A percentile compares a stretch with the other conserved stretches of the same genome.
Conservation (phyloP, 1,140 invertebrate genomes). For the Camponotus vicinus region DNA sequence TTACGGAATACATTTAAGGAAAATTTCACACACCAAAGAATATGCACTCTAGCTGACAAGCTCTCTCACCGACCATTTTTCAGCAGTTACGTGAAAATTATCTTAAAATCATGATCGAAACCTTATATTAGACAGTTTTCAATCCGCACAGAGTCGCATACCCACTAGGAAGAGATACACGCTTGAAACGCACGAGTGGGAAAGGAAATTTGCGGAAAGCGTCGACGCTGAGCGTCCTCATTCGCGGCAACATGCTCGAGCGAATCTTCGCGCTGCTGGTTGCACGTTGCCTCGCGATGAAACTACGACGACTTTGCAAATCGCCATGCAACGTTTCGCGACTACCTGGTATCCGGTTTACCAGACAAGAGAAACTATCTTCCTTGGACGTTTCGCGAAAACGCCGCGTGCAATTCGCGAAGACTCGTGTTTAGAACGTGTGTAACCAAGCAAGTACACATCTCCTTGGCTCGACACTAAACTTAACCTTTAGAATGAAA, state of each 20-base stretch:
- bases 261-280: constrained; percentile 47
- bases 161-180: background rate
- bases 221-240: constrained; percentile 73
- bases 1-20: background rate
- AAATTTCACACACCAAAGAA: constrained; percentile 11
- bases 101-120: constrained; percentile 63
- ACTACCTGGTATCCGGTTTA: constrained; percentile 10
- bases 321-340: constrained; percentile 24
- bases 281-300: constrained; percentile 46
- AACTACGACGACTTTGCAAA: constrained; percentile 56
- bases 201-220: constrained; percentile 68
- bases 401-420: constrained; percentile 73
- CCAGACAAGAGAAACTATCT: constrained; percentile 46
- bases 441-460: constrained; percentile 65
- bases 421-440: constrained; percentile 67
- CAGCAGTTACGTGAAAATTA: background rate
- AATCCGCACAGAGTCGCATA: constrained; percentile 19
- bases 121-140: constrained; percentile 72
- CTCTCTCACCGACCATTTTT: constrained; percentile 34
- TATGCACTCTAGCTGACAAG: constrained; percentile 54
- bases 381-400: constrained; percentile 70
- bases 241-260: constrained; percentile 63
- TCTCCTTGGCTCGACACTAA: constrained; percentile 19
- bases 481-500: background rate
- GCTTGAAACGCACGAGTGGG: constrained; percentile 25